A percentile compares a stretch with the other conserved stretches of the same genome.
phyloP scores from a whole-genome alignment of 1,140 invertebrate genomes.

The Microplitis demolitor region DNA sequence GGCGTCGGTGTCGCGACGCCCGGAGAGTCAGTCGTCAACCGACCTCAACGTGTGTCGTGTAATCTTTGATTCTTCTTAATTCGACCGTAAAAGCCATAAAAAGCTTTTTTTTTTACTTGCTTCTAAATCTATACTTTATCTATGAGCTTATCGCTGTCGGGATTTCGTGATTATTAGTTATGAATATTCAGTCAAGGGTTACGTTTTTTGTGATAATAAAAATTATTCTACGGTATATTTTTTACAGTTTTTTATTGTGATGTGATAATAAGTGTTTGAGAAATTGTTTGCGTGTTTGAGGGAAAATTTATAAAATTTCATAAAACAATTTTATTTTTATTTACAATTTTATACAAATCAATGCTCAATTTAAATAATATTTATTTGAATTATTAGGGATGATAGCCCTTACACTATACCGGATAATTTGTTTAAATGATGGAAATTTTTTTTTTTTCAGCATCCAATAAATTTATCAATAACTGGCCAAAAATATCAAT shows the following conservation, averaged over 20 bases:
- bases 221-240: too few species aligned
- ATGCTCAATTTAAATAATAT: too few species aligned
- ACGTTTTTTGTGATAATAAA: too few species aligned
- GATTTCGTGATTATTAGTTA: too few species aligned
- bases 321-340: neutral
- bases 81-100: neutral
- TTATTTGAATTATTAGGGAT: too few species aligned
- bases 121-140: neutral
- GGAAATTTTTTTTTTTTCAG: too few species aligned
- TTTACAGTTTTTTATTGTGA: neutral
- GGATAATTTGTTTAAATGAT: too few species aligned
- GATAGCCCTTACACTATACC: too few species aligned
- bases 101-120: neutral
- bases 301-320: neutral
- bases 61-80: slow-evolving; percentile 25
- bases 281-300: neutral
- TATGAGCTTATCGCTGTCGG: too few species aligned
- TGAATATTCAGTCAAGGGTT: too few species aligned
- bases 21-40: slow-evolving; percentile 55
- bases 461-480: too few species aligned
- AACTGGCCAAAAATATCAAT: too few species aligned
- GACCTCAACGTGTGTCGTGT: slow-evolving; percentile 52
- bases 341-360: neutral
- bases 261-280: neutral
- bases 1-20: slow-evolving; percentile 60